Percentiles rank a stretch among this genome's conserved stretches.
Conservation (phyloP, 2,797 vertebrate species). For the Muraenolepis orangiensis region DNA sequence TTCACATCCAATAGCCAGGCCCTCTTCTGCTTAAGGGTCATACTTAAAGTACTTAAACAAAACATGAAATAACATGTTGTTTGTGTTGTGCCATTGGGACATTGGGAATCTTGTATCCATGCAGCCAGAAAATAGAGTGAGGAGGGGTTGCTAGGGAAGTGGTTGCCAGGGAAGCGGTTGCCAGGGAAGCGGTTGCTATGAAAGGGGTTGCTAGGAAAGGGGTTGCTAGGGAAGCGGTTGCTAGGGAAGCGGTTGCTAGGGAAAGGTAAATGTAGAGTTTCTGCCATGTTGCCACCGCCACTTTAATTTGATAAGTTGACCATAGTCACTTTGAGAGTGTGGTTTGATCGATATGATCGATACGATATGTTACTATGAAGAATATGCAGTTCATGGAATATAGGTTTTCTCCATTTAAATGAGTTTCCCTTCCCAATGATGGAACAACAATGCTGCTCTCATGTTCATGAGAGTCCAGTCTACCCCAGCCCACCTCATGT, state of each 20-base stretch:
- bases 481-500: conserved; percentile 2
- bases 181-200: too few species aligned
- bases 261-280: neutral
- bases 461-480: too few species aligned
- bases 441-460: too few species aligned
- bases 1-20: too few species aligned
- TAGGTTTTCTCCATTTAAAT: too few species aligned
- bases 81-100: neutral
- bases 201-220: too few species aligned
- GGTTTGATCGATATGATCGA: neutral
- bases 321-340: neutral
- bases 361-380: too few species aligned
- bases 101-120: neutral
- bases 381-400: too few species aligned
- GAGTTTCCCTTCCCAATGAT: too few species aligned
- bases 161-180: too few species aligned
- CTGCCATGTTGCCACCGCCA: neutral
- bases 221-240: too few species aligned
- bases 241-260: neutral
- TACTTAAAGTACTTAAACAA: neutral
- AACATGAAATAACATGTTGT: neutral
- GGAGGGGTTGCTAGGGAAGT: too few species aligned
- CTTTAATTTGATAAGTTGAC: neutral
- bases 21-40: neutral
- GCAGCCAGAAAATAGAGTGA: neutral